Base-by-base conservation (phyloP, 2,888 invertebrate species). In the Drosophila subsilvestris region DNA sequence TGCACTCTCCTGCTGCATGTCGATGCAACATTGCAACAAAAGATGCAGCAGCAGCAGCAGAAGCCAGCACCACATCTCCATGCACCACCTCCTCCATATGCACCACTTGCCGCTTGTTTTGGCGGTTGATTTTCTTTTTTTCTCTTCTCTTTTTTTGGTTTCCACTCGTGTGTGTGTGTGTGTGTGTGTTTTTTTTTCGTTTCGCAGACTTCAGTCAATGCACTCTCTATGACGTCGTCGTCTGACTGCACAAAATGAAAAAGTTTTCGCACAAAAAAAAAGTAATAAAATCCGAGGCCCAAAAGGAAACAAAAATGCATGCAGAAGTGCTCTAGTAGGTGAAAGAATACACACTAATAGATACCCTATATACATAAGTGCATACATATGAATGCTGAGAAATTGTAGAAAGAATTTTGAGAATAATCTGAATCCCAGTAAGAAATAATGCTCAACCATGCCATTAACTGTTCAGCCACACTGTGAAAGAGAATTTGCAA, bases 241-340 rank as follows among this genome's bases (percentile, higher is more conserved):
- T 88, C 84, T 88, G 89, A 87, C 85, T 88, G 89, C 83, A 89
- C 88, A 80, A 88, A 88, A 88, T 82, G 88, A 88, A 89, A 89
- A 88, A 88, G 76, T 86, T 88, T 80, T 37, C 37, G 37, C 37
- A 37, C 70, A 63, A 70, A 83, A 79, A 74, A 65, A 63, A 62
- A 68, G 58, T 59, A 58, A 74, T 57, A 71, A 74, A 82, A 82
- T 73, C 82, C 85, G 70, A 88, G 74, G 75, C 84, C 78, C 76
- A 83, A 86, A 86, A 78, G 75, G 67, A 75, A 83, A 74, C 51
- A 62, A 51, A 72, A 67, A 62, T 73, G 56, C 45, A 57, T 37
- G 44, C 53, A 63, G 65, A 53, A 47, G 43, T 18, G 18, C 22
- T 18, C 29, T 43, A 8, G 9, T 25, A n/a, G 2, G 1, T 0